Percentiles rank a stretch among this genome's conserved stretches.
Evolutionary conservation across 2,113 vertebrate genomes (phyloP).

Genomic region (Pomatostomus ruficeps): DNA sequence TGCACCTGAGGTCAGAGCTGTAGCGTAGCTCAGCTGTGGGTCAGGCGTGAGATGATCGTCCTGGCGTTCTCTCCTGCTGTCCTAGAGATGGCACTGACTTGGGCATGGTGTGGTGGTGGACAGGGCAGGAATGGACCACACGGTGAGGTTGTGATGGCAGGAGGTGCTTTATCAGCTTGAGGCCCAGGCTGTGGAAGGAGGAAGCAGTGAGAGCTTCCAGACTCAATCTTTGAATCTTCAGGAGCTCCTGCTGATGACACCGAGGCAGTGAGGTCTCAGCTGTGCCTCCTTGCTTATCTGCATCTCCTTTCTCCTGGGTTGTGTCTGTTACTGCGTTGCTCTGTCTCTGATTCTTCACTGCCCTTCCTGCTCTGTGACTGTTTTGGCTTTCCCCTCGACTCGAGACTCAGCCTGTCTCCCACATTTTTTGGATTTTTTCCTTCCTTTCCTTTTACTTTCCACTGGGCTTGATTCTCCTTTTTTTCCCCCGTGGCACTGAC

Average conservation of each 20-base stretch:
- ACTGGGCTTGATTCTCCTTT: background rate
- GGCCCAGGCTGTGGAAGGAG: background rate
- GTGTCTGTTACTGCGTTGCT: background rate
- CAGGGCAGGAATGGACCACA: background rate
- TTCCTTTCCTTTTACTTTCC: background rate
- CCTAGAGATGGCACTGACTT: background rate
- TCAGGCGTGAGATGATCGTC: background rate
- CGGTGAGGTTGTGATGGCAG: background rate
- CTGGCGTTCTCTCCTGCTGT: background rate
- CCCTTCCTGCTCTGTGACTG: background rate
- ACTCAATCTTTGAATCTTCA: background rate
- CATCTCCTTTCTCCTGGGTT: background rate
- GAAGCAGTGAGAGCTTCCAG: background rate
- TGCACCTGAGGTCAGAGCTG: background rate
- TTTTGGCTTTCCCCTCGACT: background rate
- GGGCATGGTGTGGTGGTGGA: background rate
- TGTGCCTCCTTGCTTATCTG: background rate
- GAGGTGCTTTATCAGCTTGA: background rate
- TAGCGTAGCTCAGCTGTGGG: background rate
- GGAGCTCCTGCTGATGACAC: background rate
- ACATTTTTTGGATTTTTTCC: background rate
- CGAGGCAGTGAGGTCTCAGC: background rate
- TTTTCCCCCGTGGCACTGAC: background rate
- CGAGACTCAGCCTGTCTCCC: background rate
- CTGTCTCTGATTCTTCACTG: background rate